Evolutionary conservation across 2,888 invertebrate genomes (phyloP).

Genomic region (Ophioninae sp.): DNA sequence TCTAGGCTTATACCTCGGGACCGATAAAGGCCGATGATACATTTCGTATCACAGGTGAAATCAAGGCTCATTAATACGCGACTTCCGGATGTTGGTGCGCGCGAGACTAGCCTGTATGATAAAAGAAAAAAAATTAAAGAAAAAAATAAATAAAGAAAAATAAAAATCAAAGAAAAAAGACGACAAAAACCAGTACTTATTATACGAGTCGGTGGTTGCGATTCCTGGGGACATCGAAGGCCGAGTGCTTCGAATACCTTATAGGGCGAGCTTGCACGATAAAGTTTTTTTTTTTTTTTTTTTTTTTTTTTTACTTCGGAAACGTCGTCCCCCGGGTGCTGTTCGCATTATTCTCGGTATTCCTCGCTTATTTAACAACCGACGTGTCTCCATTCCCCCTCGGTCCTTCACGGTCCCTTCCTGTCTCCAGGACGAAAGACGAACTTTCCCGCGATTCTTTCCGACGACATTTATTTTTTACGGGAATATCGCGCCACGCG

Average conservation of each 20-base stretch:
- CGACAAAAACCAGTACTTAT: not conserved
- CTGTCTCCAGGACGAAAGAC: not conserved
- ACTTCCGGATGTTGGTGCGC: not conserved
- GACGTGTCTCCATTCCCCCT: constrained; percentile 13
- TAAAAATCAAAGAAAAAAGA: not conserved
- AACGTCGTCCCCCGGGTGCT: constrained; percentile 52
- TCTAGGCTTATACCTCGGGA: not conserved
- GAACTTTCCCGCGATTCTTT: not conserved
- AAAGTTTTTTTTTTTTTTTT: constrained; percentile 11
- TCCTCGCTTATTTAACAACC: not conserved
- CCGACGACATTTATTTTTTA: not conserved
- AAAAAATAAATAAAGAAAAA: too few species aligned
- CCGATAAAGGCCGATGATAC: not conserved
- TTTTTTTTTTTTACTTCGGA: not conserved
- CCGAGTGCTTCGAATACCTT: constrained; percentile 2
- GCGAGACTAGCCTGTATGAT: not conserved
- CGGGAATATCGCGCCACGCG: not conserved
- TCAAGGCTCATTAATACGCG: not conserved
- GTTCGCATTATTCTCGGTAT: constrained; percentile 34
- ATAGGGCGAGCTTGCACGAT: constrained; percentile 4
- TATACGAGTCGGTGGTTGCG: not conserved
- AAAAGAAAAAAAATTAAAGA: too few species aligned
- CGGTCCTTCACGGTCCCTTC: not conserved
- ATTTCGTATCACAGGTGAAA: not conserved
- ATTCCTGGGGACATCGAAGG: constrained; percentile 8